Evolutionary conservation across 2,888 invertebrate species (phyloP).

Genomic region (Erebia ligea): DNA sequence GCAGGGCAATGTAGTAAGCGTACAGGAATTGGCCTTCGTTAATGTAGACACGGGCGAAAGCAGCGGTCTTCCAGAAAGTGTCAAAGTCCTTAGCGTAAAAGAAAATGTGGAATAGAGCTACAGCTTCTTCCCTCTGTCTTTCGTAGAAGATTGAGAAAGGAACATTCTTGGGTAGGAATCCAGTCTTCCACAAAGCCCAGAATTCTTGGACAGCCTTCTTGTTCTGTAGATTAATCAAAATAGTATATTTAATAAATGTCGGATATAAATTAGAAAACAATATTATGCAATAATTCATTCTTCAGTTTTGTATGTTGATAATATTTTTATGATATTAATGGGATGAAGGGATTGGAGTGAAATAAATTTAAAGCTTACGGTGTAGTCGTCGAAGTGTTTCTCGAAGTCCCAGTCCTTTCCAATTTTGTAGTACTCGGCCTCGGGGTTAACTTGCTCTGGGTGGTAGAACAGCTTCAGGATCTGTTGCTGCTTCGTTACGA

Average conservation of each 20-base stretch:
- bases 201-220: conserved; percentile 73
- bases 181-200: conserved; percentile 63
- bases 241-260: not conserved
- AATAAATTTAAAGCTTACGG: conserved; percentile 51
- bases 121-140: conserved; percentile 73
- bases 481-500: conserved; percentile 61
- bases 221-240: conserved; percentile 53
- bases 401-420: conserved; percentile 66
- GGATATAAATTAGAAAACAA: not conserved
- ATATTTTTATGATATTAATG: not conserved
- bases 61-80: conserved; percentile 83
- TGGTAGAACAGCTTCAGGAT: conserved; percentile 74
- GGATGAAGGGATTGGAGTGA: not conserved
- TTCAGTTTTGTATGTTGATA: not conserved
- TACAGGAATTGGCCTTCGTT: conserved; percentile 86
- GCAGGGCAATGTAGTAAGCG: conserved; percentile 82
- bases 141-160: conserved; percentile 80
- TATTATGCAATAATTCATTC: not conserved
- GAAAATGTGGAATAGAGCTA: conserved; percentile 81
- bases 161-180: conserved; percentile 74
- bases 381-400: conserved; percentile 65
- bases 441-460: conserved; percentile 61
- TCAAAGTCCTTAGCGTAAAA: conserved; percentile 84
- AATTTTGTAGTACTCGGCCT: conserved; percentile 65
- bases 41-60: conserved; percentile 81